Evolutionary conservation across 2,888 invertebrate genomes (phyloP), one percentile per base, ranked within the genome.

Genomic region (Plutella xylostella): DNA sequence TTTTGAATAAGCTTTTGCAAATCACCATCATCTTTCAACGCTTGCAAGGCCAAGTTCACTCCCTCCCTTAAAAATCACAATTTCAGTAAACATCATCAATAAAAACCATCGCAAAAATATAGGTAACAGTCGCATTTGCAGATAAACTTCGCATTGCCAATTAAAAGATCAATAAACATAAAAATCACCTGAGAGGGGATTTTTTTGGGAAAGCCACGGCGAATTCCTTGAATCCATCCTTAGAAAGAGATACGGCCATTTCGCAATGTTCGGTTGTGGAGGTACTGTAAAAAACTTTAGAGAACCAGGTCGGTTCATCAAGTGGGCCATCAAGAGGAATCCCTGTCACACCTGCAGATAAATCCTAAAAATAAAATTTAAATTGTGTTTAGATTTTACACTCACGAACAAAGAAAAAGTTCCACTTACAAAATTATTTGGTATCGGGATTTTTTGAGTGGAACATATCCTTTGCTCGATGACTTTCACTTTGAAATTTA

Each of bases 191-290:
- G 58, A 97, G 82, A 20, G 93, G 92, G 4, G 97, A 97, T 60
- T 95, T 94, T 51, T 96, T 88, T 1, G 97, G 97, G 42, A 98
- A 94, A 30, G 96, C 98, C 9, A 98, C 90, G 25, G 97, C 98
- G 67, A 98, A 98, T 45, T 97, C 97, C 72, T 92, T 72, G 7
- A 69, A 57, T 17, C 78, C 82, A 9, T 61, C 48, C 31, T 61
- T 92, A 41, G 92, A 83, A 0, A 96, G 94, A 11, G 98, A 95
- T 79, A 96, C 94, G 89, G 97, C 91, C 56, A 97, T 97, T 69
- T 97, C 95, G 72, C 97, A 98, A 0, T 98, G 97, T 61, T 92
- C 40, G 4, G 63, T 51, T 18, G 52, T 33, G 11, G 25, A 20
- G 14, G 34, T 37, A 21, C 19, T 57, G 14, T 70, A 61, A 1